These are phyloP conservation scores for Daboia siamensis DNA, from an alignment of 2,113 vertebrate species.

Conservation along the genomic window DNA sequence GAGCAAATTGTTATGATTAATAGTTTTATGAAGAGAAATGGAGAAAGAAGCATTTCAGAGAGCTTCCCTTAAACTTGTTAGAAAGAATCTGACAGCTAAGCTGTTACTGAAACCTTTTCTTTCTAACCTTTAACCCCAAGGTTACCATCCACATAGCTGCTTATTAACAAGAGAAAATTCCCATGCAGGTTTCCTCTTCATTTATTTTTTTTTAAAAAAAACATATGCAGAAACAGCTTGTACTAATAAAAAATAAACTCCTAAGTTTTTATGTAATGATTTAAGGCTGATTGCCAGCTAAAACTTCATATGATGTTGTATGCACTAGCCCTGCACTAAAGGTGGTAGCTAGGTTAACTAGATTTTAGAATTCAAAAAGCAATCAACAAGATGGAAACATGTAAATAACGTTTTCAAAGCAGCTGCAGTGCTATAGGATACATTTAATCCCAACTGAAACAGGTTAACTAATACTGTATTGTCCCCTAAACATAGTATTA, in stretches of 20 bases:
- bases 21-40: background rate
- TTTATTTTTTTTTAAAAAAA: background rate
- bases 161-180: background rate
- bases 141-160: background rate
- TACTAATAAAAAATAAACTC: background rate
- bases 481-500: background rate
- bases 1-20: background rate
- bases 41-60: background rate
- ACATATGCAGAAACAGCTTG: background rate
- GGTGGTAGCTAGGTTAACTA: background rate
- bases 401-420: background rate
- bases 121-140: slow-evolving; percentile 1
- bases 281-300: background rate
- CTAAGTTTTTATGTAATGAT: background rate
- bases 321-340: background rate
- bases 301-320: background rate
- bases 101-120: slow-evolving; percentile 6
- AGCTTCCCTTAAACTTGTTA: background rate
- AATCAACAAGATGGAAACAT: background rate
- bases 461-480: background rate
- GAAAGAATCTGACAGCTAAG: background rate
- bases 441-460: background rate
- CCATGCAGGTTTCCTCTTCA: background rate
- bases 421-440: background rate
- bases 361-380: background rate